phyloP scores from a whole-genome alignment of 2,113 vertebrate genomes.

The Seriola rivoliana region DNA sequence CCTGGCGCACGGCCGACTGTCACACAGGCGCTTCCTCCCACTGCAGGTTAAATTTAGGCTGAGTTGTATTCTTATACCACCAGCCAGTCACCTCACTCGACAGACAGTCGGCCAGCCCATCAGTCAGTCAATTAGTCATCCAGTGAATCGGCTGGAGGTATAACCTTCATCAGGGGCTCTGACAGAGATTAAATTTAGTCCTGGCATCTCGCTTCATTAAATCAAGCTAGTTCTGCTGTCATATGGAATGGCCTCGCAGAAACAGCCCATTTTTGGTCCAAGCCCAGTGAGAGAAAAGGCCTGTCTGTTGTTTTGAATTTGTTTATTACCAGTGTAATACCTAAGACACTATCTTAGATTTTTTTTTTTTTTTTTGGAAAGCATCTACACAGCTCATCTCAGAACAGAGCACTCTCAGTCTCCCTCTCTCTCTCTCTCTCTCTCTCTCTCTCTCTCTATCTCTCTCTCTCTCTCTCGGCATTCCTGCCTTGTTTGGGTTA shows the following conservation, averaged over 20 bases:
- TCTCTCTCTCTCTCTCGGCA: constrained; percentile 50
- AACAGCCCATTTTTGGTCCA: constrained; percentile 56
- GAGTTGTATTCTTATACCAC: constrained; percentile 90
- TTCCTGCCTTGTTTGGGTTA: constrained; percentile 87
- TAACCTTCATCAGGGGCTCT: constrained; percentile 74
- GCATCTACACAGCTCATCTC: constrained; percentile 16
- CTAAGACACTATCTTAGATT: neutral
- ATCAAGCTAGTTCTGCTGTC: constrained; percentile 69
- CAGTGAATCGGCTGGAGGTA: constrained; percentile 70
- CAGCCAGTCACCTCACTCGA: constrained; percentile 73
- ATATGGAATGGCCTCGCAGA: constrained; percentile 42
- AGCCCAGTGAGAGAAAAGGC: constrained; percentile 16
- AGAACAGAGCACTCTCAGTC: constrained; percentile 74
- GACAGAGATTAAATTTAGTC: constrained; percentile 76
- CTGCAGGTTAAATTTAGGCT: constrained; percentile 91
- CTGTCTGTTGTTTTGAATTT: constrained; percentile 6
- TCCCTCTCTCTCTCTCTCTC: constrained; percentile 3
- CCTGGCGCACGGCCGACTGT: constrained; percentile 93
- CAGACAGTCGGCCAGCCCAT: constrained; percentile 68
- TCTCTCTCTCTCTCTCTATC: constrained; percentile 2
- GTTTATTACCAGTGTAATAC: constrained; percentile 19
- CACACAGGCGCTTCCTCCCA: constrained; percentile 94
- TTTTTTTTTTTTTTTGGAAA: constrained; percentile 1
- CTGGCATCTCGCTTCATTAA: constrained; percentile 72
- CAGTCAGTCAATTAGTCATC: constrained; percentile 78